Evolutionary conservation across 2,888 invertebrate genomes (phyloP).

Genomic region (Neuroscelio doddi): DNA sequence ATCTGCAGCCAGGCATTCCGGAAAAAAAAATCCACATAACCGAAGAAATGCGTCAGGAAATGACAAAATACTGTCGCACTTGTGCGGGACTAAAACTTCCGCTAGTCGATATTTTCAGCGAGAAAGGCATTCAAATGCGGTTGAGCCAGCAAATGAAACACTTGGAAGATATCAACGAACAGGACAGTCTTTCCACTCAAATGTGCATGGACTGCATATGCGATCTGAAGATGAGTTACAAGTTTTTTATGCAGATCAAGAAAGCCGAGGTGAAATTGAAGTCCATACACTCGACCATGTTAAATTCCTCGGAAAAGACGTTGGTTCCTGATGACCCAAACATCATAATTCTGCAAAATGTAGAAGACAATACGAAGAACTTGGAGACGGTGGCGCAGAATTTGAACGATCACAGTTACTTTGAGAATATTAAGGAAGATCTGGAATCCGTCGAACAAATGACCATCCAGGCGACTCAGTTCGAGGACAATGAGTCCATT

Average conservation of each 20-base stretch:
- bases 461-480: background rate
- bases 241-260: constrained; percentile 70
- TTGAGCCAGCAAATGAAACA: constrained; percentile 67
- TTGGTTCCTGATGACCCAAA: constrained; percentile 15
- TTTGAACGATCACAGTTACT: constrained; percentile 23
- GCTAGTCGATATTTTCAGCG: constrained; percentile 68
- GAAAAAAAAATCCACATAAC: constrained; percentile 14
- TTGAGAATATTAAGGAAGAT: constrained; percentile 1
- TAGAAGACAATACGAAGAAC: background rate
- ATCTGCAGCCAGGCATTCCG: constrained; percentile 18
- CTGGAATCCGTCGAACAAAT: constrained; percentile 37
- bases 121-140: constrained; percentile 67
- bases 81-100: constrained; percentile 68
- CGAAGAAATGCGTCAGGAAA: constrained; percentile 44
- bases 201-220: constrained; percentile 71
- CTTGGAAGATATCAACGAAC: constrained; percentile 61
- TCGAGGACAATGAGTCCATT: constrained; percentile 61
- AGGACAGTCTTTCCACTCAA: constrained; percentile 65
- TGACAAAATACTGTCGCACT: constrained; percentile 67
- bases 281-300: constrained; percentile 56
- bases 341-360: background rate
- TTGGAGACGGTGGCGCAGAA: background rate
- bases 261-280: constrained; percentile 67
- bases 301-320: constrained; percentile 35
- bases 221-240: constrained; percentile 69